phyloP scores from a whole-genome alignment of 2,888 invertebrate genomes.

The Nomada fucata region DNA sequence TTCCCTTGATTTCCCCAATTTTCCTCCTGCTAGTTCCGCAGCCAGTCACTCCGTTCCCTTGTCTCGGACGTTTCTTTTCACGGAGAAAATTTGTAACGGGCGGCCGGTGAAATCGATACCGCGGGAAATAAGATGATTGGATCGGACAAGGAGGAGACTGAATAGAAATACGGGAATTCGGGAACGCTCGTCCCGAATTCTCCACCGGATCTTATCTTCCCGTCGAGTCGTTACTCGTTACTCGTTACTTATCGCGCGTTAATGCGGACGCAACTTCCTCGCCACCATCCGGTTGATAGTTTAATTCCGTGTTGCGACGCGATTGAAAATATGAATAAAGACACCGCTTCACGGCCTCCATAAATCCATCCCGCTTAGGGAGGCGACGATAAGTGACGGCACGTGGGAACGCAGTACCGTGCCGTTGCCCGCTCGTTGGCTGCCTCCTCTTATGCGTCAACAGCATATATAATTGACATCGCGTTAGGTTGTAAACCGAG shows the following conservation, averaged over 20 bases:
- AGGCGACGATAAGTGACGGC: not conserved
- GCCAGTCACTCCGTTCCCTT: constrained; percentile 6
- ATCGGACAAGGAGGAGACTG: constrained; percentile 69
- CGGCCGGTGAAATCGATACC: constrained; percentile 76
- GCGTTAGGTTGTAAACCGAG: constrained; percentile 43
- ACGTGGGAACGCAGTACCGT: not conserved
- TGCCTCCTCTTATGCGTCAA: not conserved
- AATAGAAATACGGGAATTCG: not conserved
- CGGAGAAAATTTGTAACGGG: constrained; percentile 62
- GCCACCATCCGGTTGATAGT: no score
- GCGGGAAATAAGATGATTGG: constrained; percentile 79
- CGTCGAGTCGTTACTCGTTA: no score
- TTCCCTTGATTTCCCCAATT: constrained; percentile 31
- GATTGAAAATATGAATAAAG: no score
- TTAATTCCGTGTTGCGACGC: no score
- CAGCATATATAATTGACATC: constrained; percentile 48
- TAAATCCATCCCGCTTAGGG: not conserved
- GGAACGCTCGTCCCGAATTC: constrained; percentile 3
- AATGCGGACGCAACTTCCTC: no score
- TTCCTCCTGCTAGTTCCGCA: not conserved
- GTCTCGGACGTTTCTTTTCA: constrained; percentile 69
- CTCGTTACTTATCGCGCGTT: no score
- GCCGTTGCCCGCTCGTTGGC: not conserved
- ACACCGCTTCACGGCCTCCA: no score
- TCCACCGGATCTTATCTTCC: not conserved